A percentile compares a stretch with the other conserved stretches of the same genome.
Evolutionary conservation across 2,888 invertebrate species (phyloP).

Genomic region (Patella caerulea): DNA sequence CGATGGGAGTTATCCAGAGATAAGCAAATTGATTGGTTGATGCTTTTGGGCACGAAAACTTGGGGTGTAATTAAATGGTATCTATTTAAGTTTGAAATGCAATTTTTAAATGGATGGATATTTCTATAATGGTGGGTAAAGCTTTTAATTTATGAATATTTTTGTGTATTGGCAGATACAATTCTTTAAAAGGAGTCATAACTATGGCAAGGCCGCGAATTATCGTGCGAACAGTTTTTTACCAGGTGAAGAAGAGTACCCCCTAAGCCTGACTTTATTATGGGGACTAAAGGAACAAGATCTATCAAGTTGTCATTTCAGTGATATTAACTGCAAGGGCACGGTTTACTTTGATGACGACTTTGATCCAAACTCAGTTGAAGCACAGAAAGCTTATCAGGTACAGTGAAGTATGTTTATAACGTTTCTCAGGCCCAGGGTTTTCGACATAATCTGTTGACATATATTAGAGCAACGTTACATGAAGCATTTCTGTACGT

Average conservation of each 20-base stretch:
- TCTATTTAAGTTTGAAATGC: too few relatives aligned
- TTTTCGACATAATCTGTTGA: too few relatives aligned
- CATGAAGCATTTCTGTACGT: too few relatives aligned
- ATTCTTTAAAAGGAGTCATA: conserved; percentile 50
- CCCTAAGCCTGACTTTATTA: conserved; percentile 48
- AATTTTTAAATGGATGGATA: too few relatives aligned
- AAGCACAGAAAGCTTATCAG: conserved; percentile 57
- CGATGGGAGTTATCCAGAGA: too few relatives aligned
- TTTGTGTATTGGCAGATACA: conserved; percentile 45
- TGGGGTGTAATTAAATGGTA: too few relatives aligned
- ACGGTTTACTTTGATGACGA: conserved; percentile 48
- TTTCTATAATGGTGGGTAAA: not conserved
- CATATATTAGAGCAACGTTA: too few relatives aligned
- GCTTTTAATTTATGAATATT: not conserved
- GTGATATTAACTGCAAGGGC: conserved; percentile 55
- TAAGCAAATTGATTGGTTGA: too few relatives aligned
- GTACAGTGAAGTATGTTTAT: conserved; percentile 35
- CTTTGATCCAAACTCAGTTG: conserved; percentile 55
- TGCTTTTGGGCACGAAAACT: too few relatives aligned
- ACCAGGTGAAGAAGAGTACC: conserved; percentile 38
- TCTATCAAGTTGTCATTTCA: conserved; percentile 56
- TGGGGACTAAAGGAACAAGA: conserved; percentile 61
- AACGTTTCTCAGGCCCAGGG: too few relatives aligned
- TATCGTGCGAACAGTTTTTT: conserved; percentile 46
- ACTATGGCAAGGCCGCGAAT: conserved; percentile 48